Evolutionary conservation across 2,113 vertebrate species (phyloP), one percentile per base, ranked within the genome.

Genomic region (Mungos mungo): DNA sequence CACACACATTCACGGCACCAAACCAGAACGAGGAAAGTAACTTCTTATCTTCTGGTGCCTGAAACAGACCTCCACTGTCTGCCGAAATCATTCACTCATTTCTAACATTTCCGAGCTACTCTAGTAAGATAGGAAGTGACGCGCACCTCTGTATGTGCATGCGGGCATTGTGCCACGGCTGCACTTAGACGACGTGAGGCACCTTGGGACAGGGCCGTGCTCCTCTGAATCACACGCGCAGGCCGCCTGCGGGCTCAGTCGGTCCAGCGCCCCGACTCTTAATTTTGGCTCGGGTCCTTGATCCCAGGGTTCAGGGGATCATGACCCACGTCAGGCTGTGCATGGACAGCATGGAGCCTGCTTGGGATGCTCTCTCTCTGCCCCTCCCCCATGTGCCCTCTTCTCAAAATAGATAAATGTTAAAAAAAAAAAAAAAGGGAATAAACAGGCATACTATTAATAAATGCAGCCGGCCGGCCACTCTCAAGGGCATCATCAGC

Each of bases 391-490:
- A 23, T 21, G 8, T 8, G 21, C 21, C 23, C 2, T 23, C 57
- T 23, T 60, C 21, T 60, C 57, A 54, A 54, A 54, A 5, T 54
- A 54, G 18, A 18, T 18, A 54, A 54, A 54, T 12, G 16, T 54
- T 54, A 60, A 57, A 23, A 57, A 57, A 60, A 23, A 57, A 57
- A 60, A 9, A 60, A 9, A 60, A 21, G 18, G 25, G 38, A 52
- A 35, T 13, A 45, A 33, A 52, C 8, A 35, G 33, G 21, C 5
- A 9, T 3, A 25, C 18, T 0, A 13, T 2, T 5, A 31, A 31
- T 1, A 10, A 3, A 0, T 0, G 9, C 9, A 18, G 10, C 11
- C 0, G 2, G 45, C 0, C 23, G 65, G 41, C 25, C 10, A 0
- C 2, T 31, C 57, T 71, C 83, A 7, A 14, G 7, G 1, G 31